Evolutionary conservation across 1,140 invertebrate species (phyloP), one percentile per base, ranked within the genome.

Genomic region (Philaenus spumarius): DNA sequence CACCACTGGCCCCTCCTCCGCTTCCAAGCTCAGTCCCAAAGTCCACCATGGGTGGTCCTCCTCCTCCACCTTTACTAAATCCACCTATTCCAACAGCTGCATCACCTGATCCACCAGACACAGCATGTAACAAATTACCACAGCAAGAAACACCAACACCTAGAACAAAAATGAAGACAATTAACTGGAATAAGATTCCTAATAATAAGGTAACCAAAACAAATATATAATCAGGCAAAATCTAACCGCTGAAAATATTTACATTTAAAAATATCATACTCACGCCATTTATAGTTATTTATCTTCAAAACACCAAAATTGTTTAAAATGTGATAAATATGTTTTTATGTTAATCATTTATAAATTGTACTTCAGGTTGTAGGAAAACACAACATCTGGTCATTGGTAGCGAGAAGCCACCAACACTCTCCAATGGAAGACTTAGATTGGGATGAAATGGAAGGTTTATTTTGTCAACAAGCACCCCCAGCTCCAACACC

Each of bases 121-220:
- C 43, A 26, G 19, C 39, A 46, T 50, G 14, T 11, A 51, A 34
- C 22, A 53, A 14, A 46, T 7, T 93, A 63, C 90, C 90, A 1
- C 90, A 94, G 68, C 89, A 92, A 71, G 86, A 90, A 65, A 93
- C 84, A 39, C 91, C 91, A 0, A 84, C 85, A 42, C 92, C 93
- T 2, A 89, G 89, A 72, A 82, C 87, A n/a, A 94, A 94, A 71
- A 93, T 95, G 92, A 93, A 93, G 73, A 93, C 92, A 3, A 85
- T 95, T 58, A 95, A 95, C 70, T 95, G 92, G 92, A 91, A 89
- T 69, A 94, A 94, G 72, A 93, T 95, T 66, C 89, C 91, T 2
- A 87, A 85, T 71, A 86, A 86, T 68, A 91, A 90, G 75, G 85
- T 86, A 65, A 73, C 12, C 3, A n/a, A 35, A 35, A 35, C 6